phyloP scores from a whole-genome alignment of 2,888 invertebrate genomes.

The Megalurothrips usitatus region DNA sequence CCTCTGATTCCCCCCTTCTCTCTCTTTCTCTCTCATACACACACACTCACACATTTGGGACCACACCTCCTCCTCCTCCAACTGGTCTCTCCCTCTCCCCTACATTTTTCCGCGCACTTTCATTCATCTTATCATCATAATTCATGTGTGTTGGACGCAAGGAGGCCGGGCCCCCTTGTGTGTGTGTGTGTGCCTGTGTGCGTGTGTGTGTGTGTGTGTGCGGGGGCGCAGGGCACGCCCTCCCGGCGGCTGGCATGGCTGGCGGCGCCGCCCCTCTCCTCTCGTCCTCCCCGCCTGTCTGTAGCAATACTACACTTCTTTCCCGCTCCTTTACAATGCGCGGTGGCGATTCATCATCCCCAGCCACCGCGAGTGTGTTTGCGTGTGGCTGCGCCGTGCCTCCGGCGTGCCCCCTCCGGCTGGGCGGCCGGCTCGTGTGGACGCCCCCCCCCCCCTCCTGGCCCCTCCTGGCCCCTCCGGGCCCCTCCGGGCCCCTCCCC shows the following conservation, averaged over 20 bases:
- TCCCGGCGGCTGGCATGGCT: no score
- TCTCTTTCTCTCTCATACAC: no score
- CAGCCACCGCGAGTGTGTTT: not conserved
- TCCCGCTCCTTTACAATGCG: conserved; percentile 10
- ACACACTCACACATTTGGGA: no score
- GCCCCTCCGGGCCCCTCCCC: not conserved
- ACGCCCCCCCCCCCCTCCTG: not conserved
- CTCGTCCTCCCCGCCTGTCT: not conserved
- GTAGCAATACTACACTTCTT: conserved; percentile 26
- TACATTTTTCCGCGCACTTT: conserved; percentile 26
- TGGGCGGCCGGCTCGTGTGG: not conserved
- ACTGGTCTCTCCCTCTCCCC: not conserved
- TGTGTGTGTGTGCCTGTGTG: not conserved
- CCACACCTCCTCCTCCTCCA: not conserved
- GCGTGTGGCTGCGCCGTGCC: not conserved
- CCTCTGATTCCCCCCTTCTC: not conserved
- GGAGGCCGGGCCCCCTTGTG: not conserved
- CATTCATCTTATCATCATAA: conserved; percentile 27
- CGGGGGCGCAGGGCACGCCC: not conserved
- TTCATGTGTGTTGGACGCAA: conserved; percentile 19
- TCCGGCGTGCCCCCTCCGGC: not conserved
- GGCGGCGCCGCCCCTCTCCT: not conserved
- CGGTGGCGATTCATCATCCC: not conserved
- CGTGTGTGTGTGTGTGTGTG: not conserved
- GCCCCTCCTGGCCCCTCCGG: not conserved